These are phyloP conservation scores for Urophycis tenuis DNA, from an alignment of 2,797 vertebrate genomes.

Conservation along the genomic window DNA sequence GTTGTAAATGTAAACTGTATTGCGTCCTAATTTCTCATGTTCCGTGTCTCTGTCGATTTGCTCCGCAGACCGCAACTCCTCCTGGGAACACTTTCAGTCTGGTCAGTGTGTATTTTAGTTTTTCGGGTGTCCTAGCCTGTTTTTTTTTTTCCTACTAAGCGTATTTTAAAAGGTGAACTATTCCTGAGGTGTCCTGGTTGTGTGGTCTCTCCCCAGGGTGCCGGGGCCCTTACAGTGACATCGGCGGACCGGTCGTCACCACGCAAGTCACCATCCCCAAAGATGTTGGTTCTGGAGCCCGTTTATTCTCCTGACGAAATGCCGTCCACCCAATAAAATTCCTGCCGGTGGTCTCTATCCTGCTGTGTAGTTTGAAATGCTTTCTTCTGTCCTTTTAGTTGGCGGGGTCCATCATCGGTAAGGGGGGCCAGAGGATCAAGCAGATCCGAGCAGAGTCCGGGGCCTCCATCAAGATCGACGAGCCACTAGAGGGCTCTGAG, in stretches of 20 bases:
- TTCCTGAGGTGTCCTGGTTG: not conserved
- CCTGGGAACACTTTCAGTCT: conserved; percentile 72
- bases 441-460: conserved; percentile 97
- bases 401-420: conserved; percentile 98
- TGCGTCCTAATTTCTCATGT: conserved; percentile 18
- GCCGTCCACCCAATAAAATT: not conserved
- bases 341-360: not conserved
- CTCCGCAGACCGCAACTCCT: conserved; percentile 72
- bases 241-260: conserved; percentile 94
- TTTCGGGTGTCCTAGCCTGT: conserved; percentile 13
- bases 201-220: conserved; percentile 70
- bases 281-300: conserved; percentile 77
- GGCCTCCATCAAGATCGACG: conserved; percentile 97
- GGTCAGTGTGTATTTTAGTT: conserved; percentile 31
- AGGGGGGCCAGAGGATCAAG: conserved; percentile 96
- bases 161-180: not conserved
- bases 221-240: conserved; percentile 91
- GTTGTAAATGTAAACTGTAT: not conserved
- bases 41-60: conserved; percentile 41
- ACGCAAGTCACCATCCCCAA: conserved; percentile 99
- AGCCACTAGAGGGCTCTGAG: conserved; percentile 95
- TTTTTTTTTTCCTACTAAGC: conserved; percentile 15
- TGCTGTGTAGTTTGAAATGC: not conserved
- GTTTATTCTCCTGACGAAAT: not conserved
- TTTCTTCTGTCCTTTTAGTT: conserved; percentile 63